Evolutionary conservation across 2,888 invertebrate genomes (phyloP).

Genomic region (Scelioninae gen. 1): DNA sequence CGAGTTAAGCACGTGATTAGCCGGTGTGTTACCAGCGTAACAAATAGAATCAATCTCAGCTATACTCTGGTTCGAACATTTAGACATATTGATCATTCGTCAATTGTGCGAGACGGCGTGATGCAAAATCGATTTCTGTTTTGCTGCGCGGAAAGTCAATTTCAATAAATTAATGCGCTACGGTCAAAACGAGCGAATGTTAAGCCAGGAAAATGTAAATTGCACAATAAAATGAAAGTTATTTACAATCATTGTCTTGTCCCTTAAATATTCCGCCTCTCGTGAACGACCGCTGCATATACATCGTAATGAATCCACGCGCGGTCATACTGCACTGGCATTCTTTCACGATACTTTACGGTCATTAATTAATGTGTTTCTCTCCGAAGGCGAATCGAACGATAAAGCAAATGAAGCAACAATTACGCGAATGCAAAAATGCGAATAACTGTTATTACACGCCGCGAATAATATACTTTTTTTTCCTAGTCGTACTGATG

Average conservation of each 20-base stretch:
- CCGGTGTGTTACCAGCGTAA: constrained; percentile 23
- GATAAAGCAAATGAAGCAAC: constrained; percentile 69
- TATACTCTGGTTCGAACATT: constrained; percentile 40
- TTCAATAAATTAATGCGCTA: constrained; percentile 73
- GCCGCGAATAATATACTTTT: constrained; percentile 54
- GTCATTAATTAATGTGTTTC: constrained; percentile 69
- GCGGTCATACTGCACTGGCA: constrained; percentile 68
- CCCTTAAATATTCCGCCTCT: constrained; percentile 71
- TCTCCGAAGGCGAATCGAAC: constrained; percentile 66
- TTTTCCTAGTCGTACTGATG: constrained; percentile 15
- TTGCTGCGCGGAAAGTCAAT: constrained; percentile 68
- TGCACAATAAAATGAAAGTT: constrained; percentile 76
- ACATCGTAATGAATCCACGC: constrained; percentile 70
- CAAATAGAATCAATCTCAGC: constrained; percentile 37
- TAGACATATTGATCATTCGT: constrained; percentile 53
- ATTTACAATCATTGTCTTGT: constrained; percentile 77
- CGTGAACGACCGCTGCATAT: constrained; percentile 65
- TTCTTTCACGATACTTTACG: constrained; percentile 70
- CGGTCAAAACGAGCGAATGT: constrained; percentile 55
- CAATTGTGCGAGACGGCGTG: constrained; percentile 15
- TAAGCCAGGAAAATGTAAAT: constrained; percentile 76
- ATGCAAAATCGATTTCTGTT: constrained; percentile 62
- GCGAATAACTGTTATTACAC: constrained; percentile 59
- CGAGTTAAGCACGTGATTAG: constrained; percentile 11
- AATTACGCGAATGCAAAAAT: constrained; percentile 65